These are phyloP conservation scores for Gallinago stenura DNA, from an alignment of 2,797 vertebrate species.

Conservation along the genomic window DNA sequence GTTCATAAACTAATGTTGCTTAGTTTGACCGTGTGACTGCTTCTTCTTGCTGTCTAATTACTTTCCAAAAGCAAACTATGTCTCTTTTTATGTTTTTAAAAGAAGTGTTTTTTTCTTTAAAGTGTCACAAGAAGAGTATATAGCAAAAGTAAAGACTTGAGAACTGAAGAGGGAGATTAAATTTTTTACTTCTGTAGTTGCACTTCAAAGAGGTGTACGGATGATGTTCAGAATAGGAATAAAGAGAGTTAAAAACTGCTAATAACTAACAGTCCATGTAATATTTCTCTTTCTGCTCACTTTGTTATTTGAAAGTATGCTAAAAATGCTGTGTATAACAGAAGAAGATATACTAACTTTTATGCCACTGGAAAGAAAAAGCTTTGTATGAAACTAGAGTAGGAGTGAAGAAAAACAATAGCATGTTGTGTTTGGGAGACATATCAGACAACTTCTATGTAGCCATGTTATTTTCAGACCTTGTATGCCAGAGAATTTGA, in stretches of 20 bases:
- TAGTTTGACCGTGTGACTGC: accelerated
- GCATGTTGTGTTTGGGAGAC: neutral
- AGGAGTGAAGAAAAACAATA: neutral
- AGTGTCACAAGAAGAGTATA: neutral
- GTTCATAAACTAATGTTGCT: neutral
- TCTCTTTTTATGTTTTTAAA: neutral
- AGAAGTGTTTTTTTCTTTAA: neutral
- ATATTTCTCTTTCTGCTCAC: neutral
- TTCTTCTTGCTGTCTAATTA: neutral
- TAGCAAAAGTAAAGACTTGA: neutral
- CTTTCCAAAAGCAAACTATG: neutral
- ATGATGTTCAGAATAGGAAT: neutral
- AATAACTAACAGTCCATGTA: neutral
- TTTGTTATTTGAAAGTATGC: neutral
- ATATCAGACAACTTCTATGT: neutral
- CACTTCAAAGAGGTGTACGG: neutral
- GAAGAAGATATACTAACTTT: neutral
- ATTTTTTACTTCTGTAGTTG: neutral
- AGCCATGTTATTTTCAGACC: neutral
- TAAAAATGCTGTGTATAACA: neutral
- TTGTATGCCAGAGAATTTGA: neutral
- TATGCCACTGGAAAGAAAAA: neutral
- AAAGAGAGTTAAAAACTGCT: neutral
- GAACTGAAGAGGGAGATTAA: neutral
- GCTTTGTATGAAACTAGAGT: neutral